Evolutionary conservation across 2,797 vertebrate genomes (phyloP).

Genomic region (Florisuga fusca): DNA sequence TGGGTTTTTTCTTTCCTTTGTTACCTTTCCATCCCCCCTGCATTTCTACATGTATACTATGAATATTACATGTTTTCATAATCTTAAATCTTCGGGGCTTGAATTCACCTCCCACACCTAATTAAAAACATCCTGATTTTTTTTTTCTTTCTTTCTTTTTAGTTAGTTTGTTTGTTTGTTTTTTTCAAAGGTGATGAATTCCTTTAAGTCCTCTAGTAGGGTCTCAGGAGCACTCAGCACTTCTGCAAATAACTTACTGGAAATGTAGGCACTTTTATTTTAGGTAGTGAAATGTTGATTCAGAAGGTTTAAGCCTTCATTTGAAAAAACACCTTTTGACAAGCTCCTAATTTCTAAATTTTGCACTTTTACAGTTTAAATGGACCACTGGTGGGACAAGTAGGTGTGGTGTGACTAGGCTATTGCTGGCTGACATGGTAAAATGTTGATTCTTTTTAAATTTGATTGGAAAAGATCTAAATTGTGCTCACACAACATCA

Average conservation of each 20-base stretch:
- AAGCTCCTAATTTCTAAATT: background rate
- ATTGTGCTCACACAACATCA: background rate
- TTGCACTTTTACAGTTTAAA: background rate
- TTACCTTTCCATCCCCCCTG: rapidly evolving
- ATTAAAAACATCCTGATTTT: background rate
- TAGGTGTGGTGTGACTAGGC: background rate
- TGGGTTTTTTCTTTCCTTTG: background rate
- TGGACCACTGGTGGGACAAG: background rate
- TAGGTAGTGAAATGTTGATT: conserved; percentile 49
- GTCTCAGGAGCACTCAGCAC: background rate
- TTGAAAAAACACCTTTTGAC: background rate
- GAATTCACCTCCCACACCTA: background rate
- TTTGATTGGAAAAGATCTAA: background rate
- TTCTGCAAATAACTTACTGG: conserved; percentile 26
- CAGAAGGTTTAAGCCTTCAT: conserved; percentile 11
- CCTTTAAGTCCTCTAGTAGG: background rate
- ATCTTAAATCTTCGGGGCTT: background rate
- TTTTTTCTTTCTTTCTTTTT: background rate
- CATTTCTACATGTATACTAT: background rate
- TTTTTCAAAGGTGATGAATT: background rate
- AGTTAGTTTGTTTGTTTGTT: no score
- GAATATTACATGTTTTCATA: background rate
- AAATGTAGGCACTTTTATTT: conserved; percentile 20
- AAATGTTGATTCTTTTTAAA: background rate
- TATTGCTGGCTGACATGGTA: background rate